Percentiles rank a stretch among this genome's conserved stretches.
Evolutionary conservation across 2,797 vertebrate species (phyloP).

Genomic region (Brachymystax lenok): DNA sequence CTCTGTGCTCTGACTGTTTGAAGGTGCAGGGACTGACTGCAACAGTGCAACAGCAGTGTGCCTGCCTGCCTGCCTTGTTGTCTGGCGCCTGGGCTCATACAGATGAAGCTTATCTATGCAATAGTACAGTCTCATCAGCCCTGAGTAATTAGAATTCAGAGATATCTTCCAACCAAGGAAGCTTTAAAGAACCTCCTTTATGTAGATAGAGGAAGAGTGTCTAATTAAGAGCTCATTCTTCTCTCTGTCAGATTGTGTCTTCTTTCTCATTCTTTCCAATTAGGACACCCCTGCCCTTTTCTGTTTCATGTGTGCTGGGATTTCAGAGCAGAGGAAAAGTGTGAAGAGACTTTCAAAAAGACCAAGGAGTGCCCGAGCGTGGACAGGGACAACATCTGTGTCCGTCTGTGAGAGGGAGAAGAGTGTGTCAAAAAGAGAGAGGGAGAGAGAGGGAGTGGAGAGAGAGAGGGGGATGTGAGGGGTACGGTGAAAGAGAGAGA

Average conservation of each 20-base stretch:
- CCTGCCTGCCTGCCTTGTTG: not conserved
- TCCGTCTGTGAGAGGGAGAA: not conserved
- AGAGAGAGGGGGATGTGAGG: too few species aligned
- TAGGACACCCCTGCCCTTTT: constrained; percentile 62
- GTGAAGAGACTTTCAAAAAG: constrained; percentile 65
- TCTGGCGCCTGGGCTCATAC: constrained; percentile 45
- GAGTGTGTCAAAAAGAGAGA: constrained; percentile 2
- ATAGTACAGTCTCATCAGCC: constrained; percentile 61
- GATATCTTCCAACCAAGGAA: constrained; percentile 50
- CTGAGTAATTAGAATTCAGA: constrained; percentile 72
- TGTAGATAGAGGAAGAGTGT: constrained; percentile 64
- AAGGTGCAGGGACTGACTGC: constrained; percentile 53
- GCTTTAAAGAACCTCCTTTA: constrained; percentile 57
- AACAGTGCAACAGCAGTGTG: constrained; percentile 11
- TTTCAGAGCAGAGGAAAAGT: constrained; percentile 45
- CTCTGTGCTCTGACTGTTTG: constrained; percentile 33
- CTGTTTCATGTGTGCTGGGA: constrained; percentile 52
- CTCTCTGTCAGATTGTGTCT: constrained; percentile 54
- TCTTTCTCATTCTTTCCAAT: constrained; percentile 57
- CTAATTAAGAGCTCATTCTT: constrained; percentile 75
- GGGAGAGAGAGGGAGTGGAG: not conserved
- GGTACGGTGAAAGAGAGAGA: too few species aligned
- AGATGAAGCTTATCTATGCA: constrained; percentile 70
- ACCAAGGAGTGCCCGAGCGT: constrained; percentile 45
- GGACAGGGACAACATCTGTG: constrained; percentile 29